Evolutionary conservation across 2,113 vertebrate genomes (phyloP).

Genomic region (Nanorana parkeri): DNA sequence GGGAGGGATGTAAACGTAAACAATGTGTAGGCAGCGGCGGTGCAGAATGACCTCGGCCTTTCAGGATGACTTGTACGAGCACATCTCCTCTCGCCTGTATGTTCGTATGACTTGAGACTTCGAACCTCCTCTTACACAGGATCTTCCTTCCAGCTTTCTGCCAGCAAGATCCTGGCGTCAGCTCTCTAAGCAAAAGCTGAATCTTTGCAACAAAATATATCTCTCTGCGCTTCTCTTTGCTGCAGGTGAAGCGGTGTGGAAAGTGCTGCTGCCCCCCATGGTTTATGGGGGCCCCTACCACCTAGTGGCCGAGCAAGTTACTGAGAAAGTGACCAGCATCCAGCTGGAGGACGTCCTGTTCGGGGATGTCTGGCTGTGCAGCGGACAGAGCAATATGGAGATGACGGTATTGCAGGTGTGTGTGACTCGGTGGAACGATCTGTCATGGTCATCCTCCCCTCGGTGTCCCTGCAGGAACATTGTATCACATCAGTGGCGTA

Average conservation of each 20-base stretch:
- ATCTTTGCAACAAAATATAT: too few species aligned
- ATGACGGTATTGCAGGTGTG: constrained; percentile 81
- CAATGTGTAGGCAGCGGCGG: too few species aligned
- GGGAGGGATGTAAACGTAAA: too few species aligned
- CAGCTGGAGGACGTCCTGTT: constrained; percentile 81
- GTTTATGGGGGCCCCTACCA: constrained; percentile 81
- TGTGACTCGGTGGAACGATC: neutral
- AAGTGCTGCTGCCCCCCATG: constrained; percentile 75
- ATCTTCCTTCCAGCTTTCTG: too few species aligned
- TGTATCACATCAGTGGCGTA: neutral
- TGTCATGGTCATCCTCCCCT: too few species aligned
- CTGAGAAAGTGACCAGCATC: constrained; percentile 15
- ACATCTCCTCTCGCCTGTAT: too few species aligned
- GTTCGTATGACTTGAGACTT: too few species aligned
- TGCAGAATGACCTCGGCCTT: too few species aligned
- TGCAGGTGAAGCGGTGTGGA: constrained; percentile 75
- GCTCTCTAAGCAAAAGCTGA: too few species aligned
- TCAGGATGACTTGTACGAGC: too few species aligned
- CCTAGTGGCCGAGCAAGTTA: constrained; percentile 67
- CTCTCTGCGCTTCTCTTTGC: neutral
- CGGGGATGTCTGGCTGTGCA: constrained; percentile 92
- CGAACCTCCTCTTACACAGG: too few species aligned
- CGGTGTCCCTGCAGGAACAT: neutral
- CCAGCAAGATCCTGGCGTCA: too few species aligned
- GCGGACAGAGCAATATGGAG: constrained; percentile 94